phyloP scores from a whole-genome alignment of 2,113 vertebrate species.

The Leuciscus idus region DNA sequence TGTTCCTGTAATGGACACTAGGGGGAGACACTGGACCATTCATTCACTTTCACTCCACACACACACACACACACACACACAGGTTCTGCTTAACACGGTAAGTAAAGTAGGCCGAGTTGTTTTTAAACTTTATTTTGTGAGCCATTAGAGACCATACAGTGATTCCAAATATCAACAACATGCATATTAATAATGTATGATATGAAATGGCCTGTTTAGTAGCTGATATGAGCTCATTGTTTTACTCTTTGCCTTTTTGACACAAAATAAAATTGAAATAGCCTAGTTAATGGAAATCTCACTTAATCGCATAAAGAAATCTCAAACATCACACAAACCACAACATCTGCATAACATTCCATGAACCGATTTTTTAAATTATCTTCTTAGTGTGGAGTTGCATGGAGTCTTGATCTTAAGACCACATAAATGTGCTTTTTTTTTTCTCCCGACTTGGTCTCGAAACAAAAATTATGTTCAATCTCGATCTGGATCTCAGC shows the following conservation, averaged over 20 bases:
- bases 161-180: neutral
- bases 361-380: neutral
- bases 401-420: neutral
- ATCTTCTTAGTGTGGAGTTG: neutral
- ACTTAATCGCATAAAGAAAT: neutral
- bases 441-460: neutral
- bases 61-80: too few relatives aligned
- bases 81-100: neutral
- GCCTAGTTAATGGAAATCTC: neutral
- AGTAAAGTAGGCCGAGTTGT: neutral
- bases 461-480: neutral
- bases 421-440: neutral
- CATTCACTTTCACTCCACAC: neutral
- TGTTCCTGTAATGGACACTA: conserved; percentile 21
- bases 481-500: neutral
- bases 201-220: neutral
- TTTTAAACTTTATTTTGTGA: neutral
- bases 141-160: neutral
- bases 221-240: neutral
- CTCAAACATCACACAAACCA: neutral
- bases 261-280: neutral
- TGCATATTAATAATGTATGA: neutral
- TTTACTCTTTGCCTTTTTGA: neutral
- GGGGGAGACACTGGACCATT: neutral
- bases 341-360: neutral